Conservation (phyloP, 2,113 vertebrate species). For the Empidonax alnorum region DNA sequence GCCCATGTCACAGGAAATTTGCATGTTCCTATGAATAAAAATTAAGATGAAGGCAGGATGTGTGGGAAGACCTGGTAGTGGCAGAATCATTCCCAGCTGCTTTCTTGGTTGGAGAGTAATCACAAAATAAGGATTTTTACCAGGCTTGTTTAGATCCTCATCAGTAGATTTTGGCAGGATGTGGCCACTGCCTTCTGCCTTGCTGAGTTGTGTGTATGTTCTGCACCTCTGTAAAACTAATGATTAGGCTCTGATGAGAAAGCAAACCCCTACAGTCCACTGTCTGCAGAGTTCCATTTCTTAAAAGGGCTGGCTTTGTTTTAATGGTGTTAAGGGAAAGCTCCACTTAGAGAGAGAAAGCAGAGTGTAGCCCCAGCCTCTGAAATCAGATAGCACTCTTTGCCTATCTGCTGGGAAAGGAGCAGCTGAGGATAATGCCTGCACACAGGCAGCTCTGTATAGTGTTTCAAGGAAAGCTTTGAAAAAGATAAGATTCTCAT, state of each 20-base stretch:
- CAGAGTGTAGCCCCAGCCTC: background rate
- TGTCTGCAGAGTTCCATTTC: background rate
- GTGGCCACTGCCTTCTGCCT: background rate
- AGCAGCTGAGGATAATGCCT: background rate
- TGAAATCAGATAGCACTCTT: background rate
- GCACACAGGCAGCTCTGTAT: background rate
- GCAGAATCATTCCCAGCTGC: slow-evolving; percentile 3
- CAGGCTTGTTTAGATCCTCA: background rate
- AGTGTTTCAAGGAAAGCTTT: background rate
- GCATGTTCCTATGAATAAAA: slow-evolving; percentile 41
- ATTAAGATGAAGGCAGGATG: slow-evolving; percentile 18
- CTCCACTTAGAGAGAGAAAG: background rate
- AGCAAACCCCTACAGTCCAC: background rate
- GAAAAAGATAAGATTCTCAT: background rate
- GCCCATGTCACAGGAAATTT: background rate
- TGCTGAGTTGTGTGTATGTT: background rate
- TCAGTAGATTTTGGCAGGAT: background rate
- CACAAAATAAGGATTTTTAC: background rate
- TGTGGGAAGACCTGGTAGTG: slow-evolving; percentile 47
- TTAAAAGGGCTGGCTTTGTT: background rate
- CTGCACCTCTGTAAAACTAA: background rate
- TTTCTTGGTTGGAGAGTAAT: slow-evolving; percentile 10
- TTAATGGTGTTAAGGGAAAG: background rate
- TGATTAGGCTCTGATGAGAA: background rate
- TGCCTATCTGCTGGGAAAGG: background rate